A percentile compares a stretch with the other conserved stretches of the same genome.
Evolutionary conservation across 2,113 vertebrate species (phyloP).

Genomic region (Laterallus jamaicensis): DNA sequence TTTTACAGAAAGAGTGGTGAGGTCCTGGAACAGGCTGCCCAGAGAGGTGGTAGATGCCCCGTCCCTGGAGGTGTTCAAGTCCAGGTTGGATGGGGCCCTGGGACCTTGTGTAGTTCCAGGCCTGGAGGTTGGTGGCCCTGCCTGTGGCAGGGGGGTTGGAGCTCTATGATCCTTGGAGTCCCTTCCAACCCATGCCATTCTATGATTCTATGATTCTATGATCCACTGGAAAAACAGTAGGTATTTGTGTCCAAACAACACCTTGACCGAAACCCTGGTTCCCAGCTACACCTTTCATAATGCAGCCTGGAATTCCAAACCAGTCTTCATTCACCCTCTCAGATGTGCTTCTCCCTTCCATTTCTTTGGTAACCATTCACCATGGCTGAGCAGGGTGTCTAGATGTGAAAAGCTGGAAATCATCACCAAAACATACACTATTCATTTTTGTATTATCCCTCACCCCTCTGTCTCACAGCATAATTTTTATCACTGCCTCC

Average conservation of each 20-base stretch:
- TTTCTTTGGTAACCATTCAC: not conserved
- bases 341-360: not conserved
- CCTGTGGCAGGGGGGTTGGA: no score
- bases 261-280: not conserved
- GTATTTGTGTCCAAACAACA: not conserved
- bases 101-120: no score
- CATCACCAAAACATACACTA: not conserved
- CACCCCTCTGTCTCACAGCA: not conserved
- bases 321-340: not conserved
- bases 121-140: no score
- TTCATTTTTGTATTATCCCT: not conserved
- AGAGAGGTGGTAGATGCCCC: no score
- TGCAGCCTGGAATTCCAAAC: not conserved
- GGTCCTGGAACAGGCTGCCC: no score
- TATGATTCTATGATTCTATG: no score
- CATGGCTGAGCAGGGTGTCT: not conserved
- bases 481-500: not conserved
- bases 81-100: no score
- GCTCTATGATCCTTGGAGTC: no score
- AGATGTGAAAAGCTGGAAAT: not conserved
- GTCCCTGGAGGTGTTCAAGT: no score
- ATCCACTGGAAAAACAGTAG: not conserved
- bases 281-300: not conserved
- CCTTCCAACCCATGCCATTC: no score
- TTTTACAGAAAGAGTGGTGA: no score